A percentile compares a stretch with the other conserved stretches of the same genome.
These are phyloP conservation scores for Phyllotreta cruciferae DNA, from an alignment of 2,888 invertebrate genomes.

Conservation along the genomic window DNA sequence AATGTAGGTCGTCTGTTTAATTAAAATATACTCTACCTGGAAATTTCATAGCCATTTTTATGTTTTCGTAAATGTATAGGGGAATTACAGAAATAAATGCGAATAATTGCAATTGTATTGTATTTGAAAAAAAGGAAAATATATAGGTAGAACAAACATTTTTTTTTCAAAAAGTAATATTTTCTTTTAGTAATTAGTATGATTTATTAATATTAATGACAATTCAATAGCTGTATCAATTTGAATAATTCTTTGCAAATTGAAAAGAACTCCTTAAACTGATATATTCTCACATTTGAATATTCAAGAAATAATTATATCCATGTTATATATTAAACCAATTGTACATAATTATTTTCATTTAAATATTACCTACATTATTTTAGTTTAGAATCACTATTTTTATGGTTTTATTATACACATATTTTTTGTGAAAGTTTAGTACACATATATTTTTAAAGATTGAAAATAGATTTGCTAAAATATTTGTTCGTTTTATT, in stretches of 20 bases:
- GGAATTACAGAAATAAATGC: too few relatives aligned
- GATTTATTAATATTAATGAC: too few relatives aligned
- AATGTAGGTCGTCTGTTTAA: too few relatives aligned
- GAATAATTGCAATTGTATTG: too few relatives aligned
- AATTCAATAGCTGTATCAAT: too few relatives aligned
- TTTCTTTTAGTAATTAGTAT: too few relatives aligned
- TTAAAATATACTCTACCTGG: too few relatives aligned
- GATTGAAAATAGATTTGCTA: slow-evolving; percentile 7
- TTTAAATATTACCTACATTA: slow-evolving; percentile 10
- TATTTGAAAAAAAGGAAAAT: too few relatives aligned
- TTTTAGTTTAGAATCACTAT: slow-evolving; percentile 10
- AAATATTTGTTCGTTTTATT: not conserved
- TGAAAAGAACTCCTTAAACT: not conserved
- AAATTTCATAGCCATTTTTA: too few relatives aligned
- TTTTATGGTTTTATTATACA: slow-evolving; percentile 10
- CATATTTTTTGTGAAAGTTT: slow-evolving; percentile 10
- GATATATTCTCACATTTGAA: not conserved
- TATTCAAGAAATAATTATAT: slow-evolving; percentile 3
- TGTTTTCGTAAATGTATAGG: too few relatives aligned
- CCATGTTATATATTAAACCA: slow-evolving; percentile 3
- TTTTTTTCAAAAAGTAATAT: too few relatives aligned
- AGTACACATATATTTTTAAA: slow-evolving; percentile 12
- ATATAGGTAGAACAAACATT: too few relatives aligned
- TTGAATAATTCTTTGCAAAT: not conserved
- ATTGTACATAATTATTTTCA: slow-evolving; percentile 17